Evolutionary conservation across 2,113 vertebrate species (phyloP).

Genomic region (Platanista minor): DNA sequence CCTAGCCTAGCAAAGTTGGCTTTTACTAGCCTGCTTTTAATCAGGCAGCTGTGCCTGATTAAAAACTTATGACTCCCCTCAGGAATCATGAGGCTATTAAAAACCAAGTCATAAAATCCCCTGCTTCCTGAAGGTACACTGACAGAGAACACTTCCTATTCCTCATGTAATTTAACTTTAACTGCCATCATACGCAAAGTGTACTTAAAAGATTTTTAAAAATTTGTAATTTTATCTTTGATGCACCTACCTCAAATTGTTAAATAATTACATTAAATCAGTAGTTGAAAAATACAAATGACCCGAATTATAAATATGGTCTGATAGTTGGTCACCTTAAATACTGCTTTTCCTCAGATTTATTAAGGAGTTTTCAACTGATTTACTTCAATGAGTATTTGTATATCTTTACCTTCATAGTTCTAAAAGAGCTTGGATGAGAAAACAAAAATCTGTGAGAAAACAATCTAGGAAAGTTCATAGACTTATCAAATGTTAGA

Average conservation of each 20-base stretch:
- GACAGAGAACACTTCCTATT: constrained; percentile 64
- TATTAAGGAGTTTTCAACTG: background rate
- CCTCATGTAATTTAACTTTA: constrained; percentile 53
- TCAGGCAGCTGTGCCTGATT: constrained; percentile 73
- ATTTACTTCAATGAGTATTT: background rate
- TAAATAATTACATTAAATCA: constrained; percentile 55
- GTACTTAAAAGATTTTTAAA: constrained; percentile 12
- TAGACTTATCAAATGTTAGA: background rate
- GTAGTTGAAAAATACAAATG: constrained; percentile 42
- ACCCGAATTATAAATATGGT: constrained; percentile 6
- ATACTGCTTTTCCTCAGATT: background rate
- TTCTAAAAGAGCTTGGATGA: background rate
- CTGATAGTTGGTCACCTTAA: background rate
- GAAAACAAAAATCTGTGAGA: background rate
- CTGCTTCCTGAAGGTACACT: constrained; percentile 63
- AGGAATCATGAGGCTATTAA: constrained; percentile 76
- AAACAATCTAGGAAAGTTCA: background rate
- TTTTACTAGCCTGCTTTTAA: no score
- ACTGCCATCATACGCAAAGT: constrained; percentile 33
- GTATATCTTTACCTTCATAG: background rate
- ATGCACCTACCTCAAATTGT: constrained; percentile 37
- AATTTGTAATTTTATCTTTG: constrained; percentile 43
- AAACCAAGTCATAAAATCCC: constrained; percentile 74
- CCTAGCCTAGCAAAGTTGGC: constrained; percentile 64
- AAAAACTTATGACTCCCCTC: constrained; percentile 71